Base-by-base conservation (phyloP, 2,797 vertebrate species). In the Myiothlypis coronata region DNA sequence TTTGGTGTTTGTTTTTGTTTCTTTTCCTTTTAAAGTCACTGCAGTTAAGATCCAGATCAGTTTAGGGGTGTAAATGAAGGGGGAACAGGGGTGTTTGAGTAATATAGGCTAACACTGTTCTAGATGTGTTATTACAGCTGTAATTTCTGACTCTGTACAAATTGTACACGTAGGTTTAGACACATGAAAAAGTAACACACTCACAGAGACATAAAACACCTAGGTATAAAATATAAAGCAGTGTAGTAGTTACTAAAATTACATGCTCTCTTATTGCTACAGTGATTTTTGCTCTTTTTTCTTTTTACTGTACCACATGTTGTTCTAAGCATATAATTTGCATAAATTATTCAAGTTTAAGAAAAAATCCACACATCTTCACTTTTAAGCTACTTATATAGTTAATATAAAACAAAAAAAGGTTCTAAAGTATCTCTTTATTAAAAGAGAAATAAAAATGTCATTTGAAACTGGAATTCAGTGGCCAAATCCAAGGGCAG, bases 201-300 rank as follows among this genome's bases (percentile, higher is more conserved):
- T 89, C 90, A 95, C 95, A 97, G 96, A 97, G 96, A 97, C 97
- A 97, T 96, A 96, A 97, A 94, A 96, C 96, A 91, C 92, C 96
- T 97, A 96, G 70, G 93, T 98, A 94, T 97, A 96, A 97, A 96
- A 96, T 94, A 96, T 96, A 96, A 97, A 97, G 81, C 89, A 93
- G 93, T 96, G 95, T 94, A 97, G 96, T 96, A 96, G 75, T 95
- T 95, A 96, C 95, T 97, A 96, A 97, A 94, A 93, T 95, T 95
- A 96, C 97, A 96, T 96, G 96, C 94, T 97, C 95, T 97, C 97
- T 97, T 96, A 93, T 96, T 97, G 93, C 93, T 97, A 96, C 93
- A 97, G 96, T 97, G 97, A 97, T 97, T 97, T 97, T 97, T 97
- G 97, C 97, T 97, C 95, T 97, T 97, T 96, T 96, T 96, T 75